Evolutionary conservation across 2,888 invertebrate species (phyloP), one percentile per base, ranked within the genome.

Genomic region (Dioctria linearis): DNA sequence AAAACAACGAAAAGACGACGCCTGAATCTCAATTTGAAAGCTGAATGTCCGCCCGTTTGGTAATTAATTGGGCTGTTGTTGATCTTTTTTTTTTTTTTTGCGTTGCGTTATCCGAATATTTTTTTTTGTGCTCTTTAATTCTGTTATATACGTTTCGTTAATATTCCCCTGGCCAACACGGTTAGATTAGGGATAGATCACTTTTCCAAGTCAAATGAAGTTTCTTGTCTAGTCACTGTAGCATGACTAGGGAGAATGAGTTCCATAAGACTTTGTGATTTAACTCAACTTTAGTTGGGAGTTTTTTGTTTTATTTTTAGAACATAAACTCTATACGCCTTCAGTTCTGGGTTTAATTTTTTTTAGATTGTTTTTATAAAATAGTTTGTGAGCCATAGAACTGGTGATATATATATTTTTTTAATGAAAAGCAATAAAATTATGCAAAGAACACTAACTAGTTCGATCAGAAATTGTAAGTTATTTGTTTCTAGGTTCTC

Each of bases 51-150:
- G 80, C 80, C 80, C 66, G 69, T 80, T 78, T 54, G 43, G 67
- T 80, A 80, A 80, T 80, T 80, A 80, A 80, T 80, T 80, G 76
- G 80, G 80, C 67, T 78, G 69, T 69, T 76, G 76, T 69, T 79
- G 69, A 57, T 69, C 57, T 78, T 69, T 76, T 25, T 25, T 25
- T 25, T 25, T 25, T 25, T 25, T 25, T 61, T 80, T 80, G 61
- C 69, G 42, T n/a, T 25, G 25, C 25, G 57, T 40, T 54, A n/a
- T 51, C 54, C 46, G 43, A 25, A 49, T 8, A 6, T 49, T 76
- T 63, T 46, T 76, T 49, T 63, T 25, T 25, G 25, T 25, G 25
- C 25, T 25, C 69, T 9, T 71, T 63, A 63, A 76, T 61, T 76
- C 63, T 76, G 76, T 63, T 76, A 25, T 25, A 25, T 25, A 76